Evolutionary conservation across 1,140 invertebrate species (phyloP).

Genomic region (Drosophila busckii): DNA sequence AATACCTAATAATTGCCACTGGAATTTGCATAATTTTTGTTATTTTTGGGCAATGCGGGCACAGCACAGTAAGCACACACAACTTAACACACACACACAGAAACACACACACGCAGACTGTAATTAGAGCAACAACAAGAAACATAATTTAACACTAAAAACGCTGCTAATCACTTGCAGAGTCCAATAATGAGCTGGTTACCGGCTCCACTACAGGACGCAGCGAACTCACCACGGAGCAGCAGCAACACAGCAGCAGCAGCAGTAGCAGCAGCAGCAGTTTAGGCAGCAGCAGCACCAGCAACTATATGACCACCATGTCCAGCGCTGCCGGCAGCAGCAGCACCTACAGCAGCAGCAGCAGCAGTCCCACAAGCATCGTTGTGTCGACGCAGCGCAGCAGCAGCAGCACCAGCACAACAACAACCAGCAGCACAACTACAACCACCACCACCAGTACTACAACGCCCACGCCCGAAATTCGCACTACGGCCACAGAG

Average conservation of each 20-base stretch:
- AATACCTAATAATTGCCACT: constrained; percentile 43
- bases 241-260: constrained; percentile 42
- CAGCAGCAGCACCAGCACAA: constrained; percentile 34
- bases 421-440: constrained; percentile 46
- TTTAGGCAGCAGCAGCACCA: constrained; percentile 40
- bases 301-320: no score
- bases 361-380: no score
- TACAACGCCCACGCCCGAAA: constrained; percentile 56
- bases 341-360: constrained; percentile 45
- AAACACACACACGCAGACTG: constrained; percentile 9
- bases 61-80: constrained; percentile 4
- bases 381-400: no score
- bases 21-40: neutral
- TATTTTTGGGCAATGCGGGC: constrained; percentile 37
- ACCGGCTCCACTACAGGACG: constrained; percentile 66
- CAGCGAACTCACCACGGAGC: constrained; percentile 62
- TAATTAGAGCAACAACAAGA: neutral
- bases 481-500: constrained; percentile 60
- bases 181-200: constrained; percentile 64
- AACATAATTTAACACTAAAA: constrained; percentile 42
- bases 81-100: constrained; percentile 5
- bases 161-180: constrained; percentile 54
- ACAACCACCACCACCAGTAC: constrained; percentile 51
- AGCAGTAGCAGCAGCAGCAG: constrained; percentile 14
- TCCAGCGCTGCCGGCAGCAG: constrained; percentile 30